Base-by-base conservation (phyloP, 2,888 invertebrate species). In the Hirtodrosophila trivittata region DNA sequence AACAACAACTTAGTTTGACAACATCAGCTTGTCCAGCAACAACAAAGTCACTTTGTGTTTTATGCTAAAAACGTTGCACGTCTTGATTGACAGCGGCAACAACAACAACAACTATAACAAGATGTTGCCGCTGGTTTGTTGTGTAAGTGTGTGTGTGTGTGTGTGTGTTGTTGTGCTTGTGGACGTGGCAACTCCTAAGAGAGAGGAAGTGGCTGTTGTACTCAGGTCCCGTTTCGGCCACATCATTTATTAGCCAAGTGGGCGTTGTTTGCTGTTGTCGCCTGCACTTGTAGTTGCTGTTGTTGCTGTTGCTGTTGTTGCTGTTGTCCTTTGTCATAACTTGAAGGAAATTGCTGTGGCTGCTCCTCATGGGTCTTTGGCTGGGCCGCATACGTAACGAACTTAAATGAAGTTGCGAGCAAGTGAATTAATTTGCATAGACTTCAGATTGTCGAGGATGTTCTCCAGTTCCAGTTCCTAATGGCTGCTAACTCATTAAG, bases 361-460 rank as follows among this genome's bases (percentile, higher is more conserved):
- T 32, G 39, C 55, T 42, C 37, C 28, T 35, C 52, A 41, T 49
- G 54, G 64, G 66, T 60, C 55, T 58, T 59, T 47, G 41, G 51
- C 52, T 49, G 47, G 60, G 51, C 51, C 72, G 82, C 80, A 82
- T 82, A 83, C 72, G 56, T 82, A 82, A 82, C 81, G 82, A 82
- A 77, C 83, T 72, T 58, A 78, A 83, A 75, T 77, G 63, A 83
- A 81, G 82, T 82, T 75, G 68, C 58, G 49, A 54, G 63, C 37
- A 75, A 76, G 66, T 71, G 63, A 80, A 66, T 74, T 74, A 60
- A 82, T 82, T 82, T 80, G 68, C 80, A 80, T 80, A 80, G 73
- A 76, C 76, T 70, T 70, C 41, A 58, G 68, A 56, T 59, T 56
- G 60, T 51, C 54, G 39, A 42, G 51, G 46, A 21, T 21, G 18